phyloP scores from a whole-genome alignment of 2,888 invertebrate species.

The Helicoverpa assulta region DNA sequence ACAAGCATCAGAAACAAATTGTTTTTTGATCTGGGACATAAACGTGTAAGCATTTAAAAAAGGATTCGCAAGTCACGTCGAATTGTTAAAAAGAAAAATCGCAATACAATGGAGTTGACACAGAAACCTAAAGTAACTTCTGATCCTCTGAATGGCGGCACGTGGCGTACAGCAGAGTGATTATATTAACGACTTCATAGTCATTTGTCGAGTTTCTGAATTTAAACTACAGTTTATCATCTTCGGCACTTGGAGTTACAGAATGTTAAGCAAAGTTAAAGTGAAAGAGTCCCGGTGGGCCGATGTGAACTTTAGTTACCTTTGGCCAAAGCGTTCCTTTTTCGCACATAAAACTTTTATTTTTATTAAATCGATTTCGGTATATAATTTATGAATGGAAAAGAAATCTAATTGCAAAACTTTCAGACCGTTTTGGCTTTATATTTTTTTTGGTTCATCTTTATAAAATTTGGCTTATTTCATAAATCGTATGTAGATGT shows the following conservation, averaged over 20 bases:
- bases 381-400: too few species aligned
- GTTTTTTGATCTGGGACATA: constrained; percentile 83
- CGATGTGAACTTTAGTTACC: constrained; percentile 27
- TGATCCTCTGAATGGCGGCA: constrained; percentile 61
- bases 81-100: constrained; percentile 74
- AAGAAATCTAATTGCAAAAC: background rate
- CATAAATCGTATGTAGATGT: background rate
- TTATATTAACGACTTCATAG: constrained; percentile 33
- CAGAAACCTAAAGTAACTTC: constrained; percentile 72
- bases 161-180: constrained; percentile 26
- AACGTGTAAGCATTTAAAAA: constrained; percentile 81
- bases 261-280: constrained; percentile 26
- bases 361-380: too few species aligned
- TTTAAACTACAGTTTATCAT: constrained; percentile 32
- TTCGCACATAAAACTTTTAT: background rate
- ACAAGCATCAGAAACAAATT: constrained; percentile 84
- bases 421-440: constrained; percentile 8
- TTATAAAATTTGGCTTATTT: background rate
- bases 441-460: background rate
- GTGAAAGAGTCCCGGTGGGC: constrained; percentile 1
- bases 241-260: constrained; percentile 24
- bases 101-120: constrained; percentile 79
- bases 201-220: constrained; percentile 22
- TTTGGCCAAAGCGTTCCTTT: constrained; percentile 8
- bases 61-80: constrained; percentile 66